phyloP scores from a whole-genome alignment of 2,113 vertebrate species.

The Lathamus discolor region DNA sequence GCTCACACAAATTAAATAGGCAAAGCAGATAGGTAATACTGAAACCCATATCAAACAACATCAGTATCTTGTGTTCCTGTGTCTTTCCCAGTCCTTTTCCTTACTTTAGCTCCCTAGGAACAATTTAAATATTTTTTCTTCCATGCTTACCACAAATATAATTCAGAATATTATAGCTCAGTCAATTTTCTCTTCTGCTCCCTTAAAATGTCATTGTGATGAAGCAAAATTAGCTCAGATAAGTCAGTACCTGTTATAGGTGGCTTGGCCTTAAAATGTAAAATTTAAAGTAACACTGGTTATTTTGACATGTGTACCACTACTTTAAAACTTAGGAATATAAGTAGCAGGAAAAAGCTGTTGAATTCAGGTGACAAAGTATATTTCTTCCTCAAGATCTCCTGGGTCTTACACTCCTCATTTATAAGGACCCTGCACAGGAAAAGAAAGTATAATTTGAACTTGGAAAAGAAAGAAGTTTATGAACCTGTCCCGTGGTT shows the following conservation, averaged over 20 bases:
- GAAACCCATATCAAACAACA: neutral
- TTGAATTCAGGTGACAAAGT: neutral
- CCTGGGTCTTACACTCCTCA: neutral
- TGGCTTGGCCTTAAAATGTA: neutral
- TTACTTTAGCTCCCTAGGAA: neutral
- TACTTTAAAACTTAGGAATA: neutral
- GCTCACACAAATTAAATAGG: neutral
- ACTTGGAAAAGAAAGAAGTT: neutral
- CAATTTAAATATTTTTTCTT: neutral
- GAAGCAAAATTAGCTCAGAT: neutral
- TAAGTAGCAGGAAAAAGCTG: neutral
- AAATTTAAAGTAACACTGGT: neutral
- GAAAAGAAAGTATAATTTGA: neutral
- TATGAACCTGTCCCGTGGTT: accelerated
- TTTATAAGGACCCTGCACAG: neutral
- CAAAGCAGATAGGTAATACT: neutral
- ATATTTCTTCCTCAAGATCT: neutral
- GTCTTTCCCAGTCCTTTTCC: neutral
- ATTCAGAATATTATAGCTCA: neutral
- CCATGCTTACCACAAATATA: neutral
- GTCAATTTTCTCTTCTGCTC: neutral
- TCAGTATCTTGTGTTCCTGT: neutral
- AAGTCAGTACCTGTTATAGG: neutral
- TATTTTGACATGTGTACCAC: neutral
- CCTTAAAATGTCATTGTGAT: neutral